Percentiles rank a stretch among this genome's conserved stretches.
These are phyloP conservation scores for Potamarius usumacintae DNA, from an alignment of 2,113 vertebrate genomes.

Conservation along the genomic window DNA sequence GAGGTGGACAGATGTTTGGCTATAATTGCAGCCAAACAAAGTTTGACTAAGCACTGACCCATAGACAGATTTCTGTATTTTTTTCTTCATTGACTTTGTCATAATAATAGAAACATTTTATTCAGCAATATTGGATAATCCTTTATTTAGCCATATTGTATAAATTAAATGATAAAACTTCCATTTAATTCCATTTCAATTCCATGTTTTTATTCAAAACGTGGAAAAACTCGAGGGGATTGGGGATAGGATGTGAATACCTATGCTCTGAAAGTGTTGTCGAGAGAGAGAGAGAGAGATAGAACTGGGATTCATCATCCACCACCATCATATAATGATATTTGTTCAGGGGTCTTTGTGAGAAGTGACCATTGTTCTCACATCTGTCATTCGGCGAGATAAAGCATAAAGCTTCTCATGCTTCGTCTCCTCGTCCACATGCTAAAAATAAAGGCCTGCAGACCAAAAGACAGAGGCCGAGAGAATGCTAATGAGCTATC, in stretches of 20 bases:
- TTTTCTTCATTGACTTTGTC: neutral
- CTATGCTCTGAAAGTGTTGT: neutral
- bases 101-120: neutral
- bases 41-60: neutral
- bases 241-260: too few species aligned
- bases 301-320: neutral
- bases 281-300: neutral
- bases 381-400: conserved; percentile 43
- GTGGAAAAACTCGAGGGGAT: too few species aligned
- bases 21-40: neutral
- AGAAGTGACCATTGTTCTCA: conserved; percentile 50
- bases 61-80: neutral
- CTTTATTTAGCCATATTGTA: neutral
- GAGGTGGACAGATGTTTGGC: neutral
- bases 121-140: neutral
- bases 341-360: conserved; percentile 44
- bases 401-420: conserved; percentile 3
- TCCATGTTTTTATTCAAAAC: too few species aligned
- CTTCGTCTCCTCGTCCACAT: neutral
- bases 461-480: conserved; percentile 21
- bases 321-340: neutral
- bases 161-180: neutral
- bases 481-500: conserved; percentile 49
- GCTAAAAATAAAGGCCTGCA: conserved; percentile 24
- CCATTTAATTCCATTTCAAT: too few species aligned